These are phyloP conservation scores for Hyles euphorbiae DNA, from an alignment of 1,140 invertebrate species.

Conservation along the genomic window DNA sequence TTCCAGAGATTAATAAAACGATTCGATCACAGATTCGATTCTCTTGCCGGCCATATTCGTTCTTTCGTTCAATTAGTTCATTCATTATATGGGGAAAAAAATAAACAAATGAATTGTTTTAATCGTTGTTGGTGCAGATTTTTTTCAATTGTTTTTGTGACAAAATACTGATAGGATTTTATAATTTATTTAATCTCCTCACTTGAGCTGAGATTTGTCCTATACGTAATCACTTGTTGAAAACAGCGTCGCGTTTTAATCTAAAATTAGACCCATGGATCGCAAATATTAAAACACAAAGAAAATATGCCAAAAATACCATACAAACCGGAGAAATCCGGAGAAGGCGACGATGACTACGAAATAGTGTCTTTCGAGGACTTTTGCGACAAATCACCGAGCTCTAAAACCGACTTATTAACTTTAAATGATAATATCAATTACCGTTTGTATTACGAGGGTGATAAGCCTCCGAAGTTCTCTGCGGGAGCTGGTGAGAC, in stretches of 20 bases:
- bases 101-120: background rate
- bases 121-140: too few species aligned
- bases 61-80: too few species aligned
- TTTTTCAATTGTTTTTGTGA: too few species aligned
- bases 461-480: conserved; percentile 48
- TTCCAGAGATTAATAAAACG: too few species aligned
- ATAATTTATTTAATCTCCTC: too few species aligned
- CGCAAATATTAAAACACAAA: background rate
- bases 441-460: conserved; percentile 69
- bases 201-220: too few species aligned
- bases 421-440: conserved; percentile 74
- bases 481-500: conserved; percentile 54
- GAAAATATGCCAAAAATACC: conserved; percentile 69
- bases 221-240: too few species aligned
- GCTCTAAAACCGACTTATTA: conserved; percentile 67
- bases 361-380: conserved; percentile 77
- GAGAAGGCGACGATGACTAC: conserved; percentile 63
- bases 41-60: too few species aligned
- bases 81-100: background rate
- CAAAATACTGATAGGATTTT: too few species aligned
- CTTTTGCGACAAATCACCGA: conserved; percentile 74
- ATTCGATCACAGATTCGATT: too few species aligned
- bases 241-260: background rate
- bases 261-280: conserved; percentile 16
- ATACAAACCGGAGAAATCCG: conserved; percentile 60